A percentile compares a stretch with the other conserved stretches of the same genome.
These are phyloP conservation scores for Erythrocercus mccallii DNA, from an alignment of 2,113 vertebrate genomes.

Conservation along the genomic window DNA sequence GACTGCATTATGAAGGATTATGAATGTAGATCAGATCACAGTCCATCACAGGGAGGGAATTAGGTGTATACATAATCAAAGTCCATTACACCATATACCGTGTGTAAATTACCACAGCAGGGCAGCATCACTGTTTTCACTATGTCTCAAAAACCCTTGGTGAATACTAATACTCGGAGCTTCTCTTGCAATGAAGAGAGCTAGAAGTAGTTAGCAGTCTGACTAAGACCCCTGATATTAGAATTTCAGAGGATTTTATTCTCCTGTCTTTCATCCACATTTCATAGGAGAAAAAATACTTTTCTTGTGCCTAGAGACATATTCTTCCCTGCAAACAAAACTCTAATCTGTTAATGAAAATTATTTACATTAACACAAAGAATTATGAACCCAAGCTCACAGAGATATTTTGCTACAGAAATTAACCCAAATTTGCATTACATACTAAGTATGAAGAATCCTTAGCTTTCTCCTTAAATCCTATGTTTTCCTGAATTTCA, in stretches of 20 bases:
- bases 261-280: neutral
- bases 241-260: neutral
- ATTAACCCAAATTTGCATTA: neutral
- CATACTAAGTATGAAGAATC: neutral
- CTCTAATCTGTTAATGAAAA: neutral
- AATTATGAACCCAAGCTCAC: neutral
- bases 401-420: neutral
- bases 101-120: conserved; percentile 24
- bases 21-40: conserved; percentile 52
- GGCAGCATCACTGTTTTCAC: neutral
- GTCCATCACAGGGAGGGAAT: conserved; percentile 41
- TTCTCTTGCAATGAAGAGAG: neutral
- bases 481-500: neutral
- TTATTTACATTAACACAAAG: neutral
- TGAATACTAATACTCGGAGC: neutral
- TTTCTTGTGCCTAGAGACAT: neutral
- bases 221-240: neutral
- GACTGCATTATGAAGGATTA: conserved; percentile 55
- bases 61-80: conserved; percentile 53
- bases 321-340: neutral
- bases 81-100: conserved; percentile 1
- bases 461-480: neutral
- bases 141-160: neutral
- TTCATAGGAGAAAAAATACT: neutral
- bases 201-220: neutral